Conservation (phyloP, 1,140 invertebrate genomes). For the Gryllus bimaculatus region DNA sequence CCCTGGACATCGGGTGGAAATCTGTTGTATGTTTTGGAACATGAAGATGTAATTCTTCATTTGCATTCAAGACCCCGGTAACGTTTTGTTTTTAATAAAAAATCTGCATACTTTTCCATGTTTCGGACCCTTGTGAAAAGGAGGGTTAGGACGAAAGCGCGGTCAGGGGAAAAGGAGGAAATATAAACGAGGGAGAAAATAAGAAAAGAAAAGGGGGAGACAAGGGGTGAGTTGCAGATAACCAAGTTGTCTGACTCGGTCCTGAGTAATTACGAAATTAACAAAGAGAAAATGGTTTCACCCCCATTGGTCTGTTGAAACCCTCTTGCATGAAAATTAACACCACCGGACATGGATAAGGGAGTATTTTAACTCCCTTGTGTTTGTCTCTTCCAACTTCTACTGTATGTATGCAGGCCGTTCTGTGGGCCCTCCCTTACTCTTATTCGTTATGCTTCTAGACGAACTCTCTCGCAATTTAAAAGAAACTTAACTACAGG, state of each 20-base stretch:
- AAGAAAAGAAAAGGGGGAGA: neutral
- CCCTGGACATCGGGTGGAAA: neutral
- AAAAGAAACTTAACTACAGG: no score
- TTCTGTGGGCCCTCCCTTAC: neutral
- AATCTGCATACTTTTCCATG: neutral
- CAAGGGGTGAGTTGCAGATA: neutral
- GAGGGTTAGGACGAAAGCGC: neutral
- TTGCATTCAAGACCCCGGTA: neutral
- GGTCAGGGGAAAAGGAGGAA: neutral
- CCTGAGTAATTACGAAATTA: constrained; percentile 19
- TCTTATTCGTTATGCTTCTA: no score
- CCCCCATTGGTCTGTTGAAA: constrained; percentile 11
- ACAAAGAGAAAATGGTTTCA: constrained; percentile 20
- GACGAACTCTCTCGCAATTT: no score
- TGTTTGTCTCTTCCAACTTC: neutral
- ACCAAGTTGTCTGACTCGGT: neutral
- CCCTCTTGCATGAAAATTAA: constrained; percentile 16
- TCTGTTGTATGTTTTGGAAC: neutral
- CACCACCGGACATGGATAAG: constrained; percentile 14
- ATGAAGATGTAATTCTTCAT: constrained; percentile 1
- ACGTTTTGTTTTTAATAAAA: neutral
- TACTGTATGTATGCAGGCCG: neutral
- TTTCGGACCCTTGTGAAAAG: neutral
- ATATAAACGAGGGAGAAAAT: neutral
- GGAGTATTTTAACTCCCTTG: neutral